Conservation (phyloP, 2,113 vertebrate species). For the Edolisoma coerulescens region DNA sequence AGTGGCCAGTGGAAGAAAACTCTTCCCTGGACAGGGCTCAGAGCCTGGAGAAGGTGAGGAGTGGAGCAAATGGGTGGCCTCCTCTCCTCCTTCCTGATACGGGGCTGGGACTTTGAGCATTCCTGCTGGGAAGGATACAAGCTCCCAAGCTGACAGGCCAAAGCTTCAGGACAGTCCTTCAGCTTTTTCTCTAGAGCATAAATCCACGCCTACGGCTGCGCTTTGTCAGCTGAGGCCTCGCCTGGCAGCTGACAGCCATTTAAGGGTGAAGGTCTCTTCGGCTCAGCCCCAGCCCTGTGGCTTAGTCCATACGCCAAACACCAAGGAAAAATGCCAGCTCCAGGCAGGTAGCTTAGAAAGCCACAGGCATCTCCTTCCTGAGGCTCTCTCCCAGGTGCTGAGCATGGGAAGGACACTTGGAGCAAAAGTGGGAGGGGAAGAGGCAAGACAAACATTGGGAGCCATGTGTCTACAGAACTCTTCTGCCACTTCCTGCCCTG, state of each 20-base stretch:
- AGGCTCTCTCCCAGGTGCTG: not conserved
- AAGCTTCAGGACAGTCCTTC: not conserved
- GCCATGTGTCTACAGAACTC: not conserved
- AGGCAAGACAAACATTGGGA: not conserved
- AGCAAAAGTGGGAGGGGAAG: not conserved
- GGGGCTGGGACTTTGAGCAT: not conserved
- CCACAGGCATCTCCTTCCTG: not conserved
- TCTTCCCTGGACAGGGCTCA: not conserved
- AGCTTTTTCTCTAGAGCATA: not conserved
- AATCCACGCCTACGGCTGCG: fast-evolving
- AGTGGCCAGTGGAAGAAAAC: not conserved
- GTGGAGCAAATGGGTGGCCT: not conserved
- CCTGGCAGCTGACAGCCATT: not conserved
- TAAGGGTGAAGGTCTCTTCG: not conserved
- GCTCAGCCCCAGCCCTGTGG: not conserved
- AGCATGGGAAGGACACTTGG: not conserved
- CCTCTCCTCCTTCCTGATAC: not conserved
- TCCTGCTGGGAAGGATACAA: not conserved
- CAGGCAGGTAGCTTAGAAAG: not conserved
- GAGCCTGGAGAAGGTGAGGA: not conserved
- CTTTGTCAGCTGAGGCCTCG: not conserved
- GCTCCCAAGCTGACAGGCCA: not conserved
- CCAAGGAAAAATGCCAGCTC: not conserved
- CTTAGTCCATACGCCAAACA: not conserved
- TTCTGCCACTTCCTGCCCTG: not conserved